Base-by-base conservation (phyloP, 2,888 invertebrate genomes). In the Pseudococcus longispinus region DNA sequence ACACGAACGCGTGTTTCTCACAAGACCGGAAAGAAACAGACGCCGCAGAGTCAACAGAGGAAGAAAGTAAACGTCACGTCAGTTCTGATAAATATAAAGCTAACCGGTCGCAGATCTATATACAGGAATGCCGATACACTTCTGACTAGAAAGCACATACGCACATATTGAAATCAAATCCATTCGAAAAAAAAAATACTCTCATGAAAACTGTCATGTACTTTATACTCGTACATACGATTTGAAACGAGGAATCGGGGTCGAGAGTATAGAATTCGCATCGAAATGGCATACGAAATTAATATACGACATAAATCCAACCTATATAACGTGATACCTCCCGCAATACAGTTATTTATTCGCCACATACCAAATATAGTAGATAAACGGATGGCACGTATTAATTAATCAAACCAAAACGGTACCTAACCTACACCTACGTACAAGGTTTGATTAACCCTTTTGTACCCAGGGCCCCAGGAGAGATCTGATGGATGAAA, bases 351-450 rank as follows among this genome's bases (percentile, higher is more conserved):
- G 70, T 70, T 70, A 70, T 70, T 70, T 32, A 2, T 23, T 13
- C 26, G 13, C 42, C 77, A 80, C 42, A 80, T 80, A 80, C 77
- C 77, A 80, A 80, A 80, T 80, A 80, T 80, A 42, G 42, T 80
- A 42, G 42, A 80, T 42, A 80, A 80, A 80, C 77, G 77, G 77
- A 80, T 80, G 77, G 20, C 77, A 80, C 77, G 77, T 80, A 80
- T 42, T 42, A 42, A 42, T 42, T 80, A 80, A 74, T 37, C 74
- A 32, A 32, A 32, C 29, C n/a, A 32, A 74, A 74, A 74, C 74
- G 74, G 32, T 70, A 60, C 9, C 37, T 37, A 60, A 55, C 20
- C 6, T 37, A 37, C 37, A 8, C 4, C 5, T 11, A 46, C 15
- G 11, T 55, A 55, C 15, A 55, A n/a, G n/a, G 55, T n/a, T 55